Evolutionary conservation across 2,113 vertebrate species (phyloP), one percentile per base, ranked within the genome.

Genomic region (Coptodon bakossiorum): DNA sequence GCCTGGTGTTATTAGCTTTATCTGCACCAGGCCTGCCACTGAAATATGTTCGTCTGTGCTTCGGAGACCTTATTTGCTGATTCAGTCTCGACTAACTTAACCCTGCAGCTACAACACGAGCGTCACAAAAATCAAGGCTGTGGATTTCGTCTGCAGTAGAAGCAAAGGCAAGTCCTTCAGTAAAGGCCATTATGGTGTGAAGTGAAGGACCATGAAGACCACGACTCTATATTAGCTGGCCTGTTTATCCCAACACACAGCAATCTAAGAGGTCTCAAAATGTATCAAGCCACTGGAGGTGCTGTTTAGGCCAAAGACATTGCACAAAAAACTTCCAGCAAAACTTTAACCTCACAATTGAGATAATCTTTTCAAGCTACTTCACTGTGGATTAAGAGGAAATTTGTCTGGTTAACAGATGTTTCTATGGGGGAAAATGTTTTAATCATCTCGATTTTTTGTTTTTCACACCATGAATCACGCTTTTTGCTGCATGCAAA

Each of bases 1-100:
- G 91, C 85, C 91, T 87, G 88, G 63, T 89, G 84, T 95, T 94
- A 95, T 96, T 95, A 94, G 90, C 94, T 94, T 94, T 95, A 96
- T 96, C 94, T 95, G 88, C 82, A 85, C 40, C 6, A 16, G 19
- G 86, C 87, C 94, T 96, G 95, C 94, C 94, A 96, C 95, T 96
- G 84, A 96, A 96, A 68, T 95, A 96, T 96, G 93, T 92, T 91
- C 40, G 57, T 90, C 81, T 12, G 56, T 87, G 85, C 85, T 93
- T 90, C 81, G 14, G 85, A 89, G 85, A 86, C 88, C 88, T 94
- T 68, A 78, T 92, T 85, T 52, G 53, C 81, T 59, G 93, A 96
- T 95, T 91, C 8, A 61, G 96, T 95, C 94, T 87, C 22, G 71
- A 91, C 91, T 79, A 87, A 90, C 85, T 88, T 92, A 90, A 93